Percentiles rank a stretch among this genome's conserved stretches.
These are phyloP conservation scores for Rhinella marina DNA, from an alignment of 2,797 vertebrate genomes.

Conservation along the genomic window DNA sequence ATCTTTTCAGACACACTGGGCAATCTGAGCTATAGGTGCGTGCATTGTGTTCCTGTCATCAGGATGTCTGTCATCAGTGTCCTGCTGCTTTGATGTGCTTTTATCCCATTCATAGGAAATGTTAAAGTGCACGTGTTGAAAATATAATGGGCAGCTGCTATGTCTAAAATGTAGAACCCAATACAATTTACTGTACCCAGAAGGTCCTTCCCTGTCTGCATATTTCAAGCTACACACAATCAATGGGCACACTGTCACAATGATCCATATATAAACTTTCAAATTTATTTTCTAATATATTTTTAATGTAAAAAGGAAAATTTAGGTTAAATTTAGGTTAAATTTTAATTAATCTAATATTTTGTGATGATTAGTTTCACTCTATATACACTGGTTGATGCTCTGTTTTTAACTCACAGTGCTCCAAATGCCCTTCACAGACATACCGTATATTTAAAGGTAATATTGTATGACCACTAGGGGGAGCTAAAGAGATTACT, in stretches of 20 bases:
- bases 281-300: background rate
- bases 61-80: slow-evolving; percentile 7
- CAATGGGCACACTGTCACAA: background rate
- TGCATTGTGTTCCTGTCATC: slow-evolving; percentile 42
- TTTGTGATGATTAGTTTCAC: too few species aligned
- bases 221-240: background rate
- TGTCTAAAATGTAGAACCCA: slow-evolving; percentile 23
- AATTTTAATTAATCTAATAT: too few species aligned
- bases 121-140: slow-evolving; percentile 52
- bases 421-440: too few species aligned
- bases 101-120: slow-evolving; percentile 50
- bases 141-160: slow-evolving; percentile 49
- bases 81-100: slow-evolving; percentile 38
- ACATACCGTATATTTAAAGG: too few species aligned
- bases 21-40: slow-evolving; percentile 37
- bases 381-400: too few species aligned
- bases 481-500: too few species aligned
- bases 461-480: too few species aligned
- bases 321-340: too few species aligned
- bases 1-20: slow-evolving; percentile 27
- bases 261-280: background rate
- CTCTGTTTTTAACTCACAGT: too few species aligned
- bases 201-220: slow-evolving; percentile 11
- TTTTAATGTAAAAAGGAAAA: too few species aligned
- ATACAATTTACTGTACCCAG: slow-evolving; percentile 21